Conservation (phyloP, 2,888 invertebrate genomes). For the Cabera pusaria region DNA sequence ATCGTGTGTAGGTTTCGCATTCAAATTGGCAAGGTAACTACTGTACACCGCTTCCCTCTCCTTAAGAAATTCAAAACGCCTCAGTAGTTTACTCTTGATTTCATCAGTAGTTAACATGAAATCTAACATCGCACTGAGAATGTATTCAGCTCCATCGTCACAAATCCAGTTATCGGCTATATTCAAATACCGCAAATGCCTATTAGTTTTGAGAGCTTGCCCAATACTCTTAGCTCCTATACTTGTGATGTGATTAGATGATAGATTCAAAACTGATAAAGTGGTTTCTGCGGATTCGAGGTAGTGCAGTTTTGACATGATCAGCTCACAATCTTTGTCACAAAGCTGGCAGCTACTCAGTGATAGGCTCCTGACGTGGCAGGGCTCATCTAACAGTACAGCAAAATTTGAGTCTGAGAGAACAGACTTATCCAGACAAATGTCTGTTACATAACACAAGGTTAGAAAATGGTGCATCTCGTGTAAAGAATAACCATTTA, state of each 20-base stretch:
- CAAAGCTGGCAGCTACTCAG: constrained; percentile 50
- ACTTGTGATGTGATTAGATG: constrained; percentile 61
- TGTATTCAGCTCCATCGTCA: constrained; percentile 48
- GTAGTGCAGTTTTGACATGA: constrained; percentile 42
- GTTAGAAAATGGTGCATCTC: constrained; percentile 49
- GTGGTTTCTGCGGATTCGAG: constrained; percentile 39
- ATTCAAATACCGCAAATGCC: constrained; percentile 61
- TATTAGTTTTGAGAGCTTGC: constrained; percentile 54
- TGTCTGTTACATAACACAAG: constrained; percentile 45
- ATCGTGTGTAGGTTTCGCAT: no score
- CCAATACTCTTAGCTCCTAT: constrained; percentile 50
- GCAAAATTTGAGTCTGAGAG: constrained; percentile 42
- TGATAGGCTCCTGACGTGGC: constrained; percentile 44
- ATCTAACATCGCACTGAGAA: constrained; percentile 48
- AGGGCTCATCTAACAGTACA: constrained; percentile 38
- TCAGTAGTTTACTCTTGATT: constrained; percentile 36
- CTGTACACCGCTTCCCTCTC: constrained; percentile 21
- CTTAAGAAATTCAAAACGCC: constrained; percentile 37
- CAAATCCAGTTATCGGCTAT: constrained; percentile 54
- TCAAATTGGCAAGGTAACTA: constrained; percentile 24
- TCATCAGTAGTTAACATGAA: constrained; percentile 50
- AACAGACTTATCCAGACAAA: constrained; percentile 50
- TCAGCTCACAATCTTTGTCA: constrained; percentile 43
- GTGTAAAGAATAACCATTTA: constrained; percentile 43
- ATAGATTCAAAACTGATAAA: constrained; percentile 53